Base-by-base conservation (phyloP, 2,113 vertebrate species). In the Planiliza haematocheilus region DNA sequence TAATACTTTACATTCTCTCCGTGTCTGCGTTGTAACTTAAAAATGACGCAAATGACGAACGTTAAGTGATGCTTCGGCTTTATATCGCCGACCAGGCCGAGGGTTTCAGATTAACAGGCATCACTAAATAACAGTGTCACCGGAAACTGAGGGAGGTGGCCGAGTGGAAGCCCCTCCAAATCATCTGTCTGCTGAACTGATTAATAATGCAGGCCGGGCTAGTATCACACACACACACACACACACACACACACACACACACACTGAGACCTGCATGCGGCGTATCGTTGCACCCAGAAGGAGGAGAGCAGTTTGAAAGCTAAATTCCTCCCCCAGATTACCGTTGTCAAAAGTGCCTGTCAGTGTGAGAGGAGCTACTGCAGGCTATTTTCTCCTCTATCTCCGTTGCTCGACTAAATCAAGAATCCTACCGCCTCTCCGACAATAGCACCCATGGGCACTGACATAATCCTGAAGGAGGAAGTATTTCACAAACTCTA, bases 131-230 rank as follows among this genome's bases (percentile, higher is more conserved):
- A 85, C 67, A 73, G 85, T 86, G 88, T 87, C 86, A 89, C 77
- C 85, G 77, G 82, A 80, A 88, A 85, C 79, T 62, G 13, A 9
- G 65, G 58, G 73, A 68, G 78, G 75, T 73, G 83, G 82, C 70
- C 71, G 74, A 62, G 72, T 70, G 79, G 67, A 86, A 82, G 83
- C 37, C 79, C 68, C 77, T 81, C 84, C 21, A 66, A 85, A 76
- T 87, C 86, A 61, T 61, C 76, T 51, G 76, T 86, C 83, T 77
- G 73, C 74, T 64, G 30, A 71, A 72, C 51, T 59, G 74, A 89
- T 92, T 69, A 91, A 91, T 89, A 89, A 91, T 90, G 85, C 77
- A 91, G 75, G 38, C 51, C 55, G 45, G 51, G 71, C 78, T 77
- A 46, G 76, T 79, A 74, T 83, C 84, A 52, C 61, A 64, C 51